These are phyloP conservation scores for Periphyllus acericola DNA, from an alignment of 2,888 invertebrate genomes.

Conservation along the genomic window DNA sequence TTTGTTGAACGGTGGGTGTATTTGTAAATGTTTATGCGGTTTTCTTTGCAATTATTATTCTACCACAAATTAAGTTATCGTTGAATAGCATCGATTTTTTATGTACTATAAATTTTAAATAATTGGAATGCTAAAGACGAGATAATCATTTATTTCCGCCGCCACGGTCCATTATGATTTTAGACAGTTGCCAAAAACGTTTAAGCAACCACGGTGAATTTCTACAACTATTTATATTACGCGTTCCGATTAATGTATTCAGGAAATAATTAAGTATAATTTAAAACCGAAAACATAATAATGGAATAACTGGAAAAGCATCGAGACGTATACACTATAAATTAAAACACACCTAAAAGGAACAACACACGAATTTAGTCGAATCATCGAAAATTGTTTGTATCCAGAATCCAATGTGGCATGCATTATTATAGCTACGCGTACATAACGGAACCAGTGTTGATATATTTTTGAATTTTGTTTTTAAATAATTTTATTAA, in stretches of 20 bases:
- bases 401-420: too few species aligned
- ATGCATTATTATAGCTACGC: too few species aligned
- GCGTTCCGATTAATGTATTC: neutral
- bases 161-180: neutral
- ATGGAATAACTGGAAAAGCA: neutral
- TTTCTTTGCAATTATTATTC: neutral
- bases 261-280: neutral
- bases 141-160: conserved; percentile 3
- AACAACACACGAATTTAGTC: too few species aligned
- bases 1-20: too few species aligned
- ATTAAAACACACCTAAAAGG: too few species aligned
- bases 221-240: neutral
- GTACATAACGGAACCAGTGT: too few species aligned
- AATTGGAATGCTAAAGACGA: neutral
- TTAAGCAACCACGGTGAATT: neutral
- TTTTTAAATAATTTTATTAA: too few species aligned
- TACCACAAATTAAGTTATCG: neutral
- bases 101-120: conserved; percentile 8
- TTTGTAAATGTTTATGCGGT: neutral
- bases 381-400: too few species aligned
- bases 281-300: neutral
- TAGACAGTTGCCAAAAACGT: conserved; percentile 10
- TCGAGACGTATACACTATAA: too few species aligned
- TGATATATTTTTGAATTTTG: too few species aligned
- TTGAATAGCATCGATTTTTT: neutral